Evolutionary conservation across 2,888 invertebrate species (phyloP), one percentile per base, ranked within the genome.

Genomic region (Toxonevra muliebris): DNA sequence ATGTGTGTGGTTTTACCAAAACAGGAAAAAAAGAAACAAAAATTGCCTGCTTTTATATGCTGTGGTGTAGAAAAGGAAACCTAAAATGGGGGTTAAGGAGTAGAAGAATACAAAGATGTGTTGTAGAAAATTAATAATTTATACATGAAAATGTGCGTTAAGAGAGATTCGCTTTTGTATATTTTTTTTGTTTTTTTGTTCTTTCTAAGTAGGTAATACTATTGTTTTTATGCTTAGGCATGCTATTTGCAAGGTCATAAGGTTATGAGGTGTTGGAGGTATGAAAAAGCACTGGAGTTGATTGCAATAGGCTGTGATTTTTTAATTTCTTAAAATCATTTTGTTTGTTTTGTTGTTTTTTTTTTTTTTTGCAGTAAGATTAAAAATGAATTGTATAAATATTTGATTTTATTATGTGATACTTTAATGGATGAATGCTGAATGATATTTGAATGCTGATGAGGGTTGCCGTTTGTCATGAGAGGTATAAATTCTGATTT

Each of bases 111-210:
- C n/a, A 54, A 54, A 11, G 55, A 19, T 2, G 13, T 41, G 40
- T 41, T 13, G 13, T 30, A 58, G 42, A 17, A 63, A 68, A 68
- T 82, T 81, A 81, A 81, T 82, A 81, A 81, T 82, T 81, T 78
- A 81, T 82, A 76, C 75, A 80, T 75, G 81, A 82, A 81, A 82
- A 82, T 81, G 81, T 82, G 82, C 78, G 77, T 77, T 81, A 76
- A 82, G 81, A 30, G 30, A 82, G 82, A 73, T 73, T 55, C 55
- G 48, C 54, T 55, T 55, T 64, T 55, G 61, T 54, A 61, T 75
- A 69, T 50, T 42, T 65, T 60, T 58, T 15, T 41, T 59, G 41
- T 59, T 53, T 45, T 60, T 12, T 8, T 19, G n/a, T n/a, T 12
- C 15, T 15, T 52, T 11, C 7, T 45, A 41, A 30, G 19, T 48